phyloP scores from a whole-genome alignment of 2,113 vertebrate genomes.

The Canis aureus region DNA sequence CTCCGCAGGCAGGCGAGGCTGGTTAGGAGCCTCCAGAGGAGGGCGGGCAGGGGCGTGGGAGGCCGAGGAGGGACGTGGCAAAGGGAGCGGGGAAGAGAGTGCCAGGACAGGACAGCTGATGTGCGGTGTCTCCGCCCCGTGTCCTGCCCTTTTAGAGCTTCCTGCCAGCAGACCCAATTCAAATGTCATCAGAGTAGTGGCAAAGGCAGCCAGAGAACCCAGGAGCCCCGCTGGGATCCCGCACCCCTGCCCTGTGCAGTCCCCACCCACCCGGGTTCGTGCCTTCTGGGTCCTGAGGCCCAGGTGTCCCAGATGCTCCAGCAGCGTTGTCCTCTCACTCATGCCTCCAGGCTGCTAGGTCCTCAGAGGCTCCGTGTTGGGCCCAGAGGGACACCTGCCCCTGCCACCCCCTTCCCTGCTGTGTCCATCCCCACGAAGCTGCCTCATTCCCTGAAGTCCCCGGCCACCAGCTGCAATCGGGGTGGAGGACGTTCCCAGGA shows the following conservation, averaged over 20 bases:
- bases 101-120: not conserved
- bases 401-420: not conserved
- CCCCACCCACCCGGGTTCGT: not conserved
- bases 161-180: not conserved
- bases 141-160: not conserved
- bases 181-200: not conserved
- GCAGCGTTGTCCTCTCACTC: too few relatives aligned
- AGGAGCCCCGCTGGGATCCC: not conserved
- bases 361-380: not conserved
- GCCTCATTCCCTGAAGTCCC: not conserved
- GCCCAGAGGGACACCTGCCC: not conserved
- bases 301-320: not conserved
- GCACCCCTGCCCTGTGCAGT: accelerated
- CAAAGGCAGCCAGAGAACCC: not conserved
- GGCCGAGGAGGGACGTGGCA: not conserved
- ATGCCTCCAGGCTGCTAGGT: not conserved
- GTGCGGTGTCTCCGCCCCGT: not conserved
- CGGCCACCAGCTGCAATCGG: not conserved
- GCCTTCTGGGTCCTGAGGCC: not conserved
- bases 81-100: not conserved
- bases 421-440: not conserved
- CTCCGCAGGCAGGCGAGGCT: not conserved
- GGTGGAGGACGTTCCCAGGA: not conserved
- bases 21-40: not conserved
- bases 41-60: not conserved